Evolutionary conservation across 2,113 vertebrate species (phyloP).

Genomic region (Choloepus hoffmanni): DNA sequence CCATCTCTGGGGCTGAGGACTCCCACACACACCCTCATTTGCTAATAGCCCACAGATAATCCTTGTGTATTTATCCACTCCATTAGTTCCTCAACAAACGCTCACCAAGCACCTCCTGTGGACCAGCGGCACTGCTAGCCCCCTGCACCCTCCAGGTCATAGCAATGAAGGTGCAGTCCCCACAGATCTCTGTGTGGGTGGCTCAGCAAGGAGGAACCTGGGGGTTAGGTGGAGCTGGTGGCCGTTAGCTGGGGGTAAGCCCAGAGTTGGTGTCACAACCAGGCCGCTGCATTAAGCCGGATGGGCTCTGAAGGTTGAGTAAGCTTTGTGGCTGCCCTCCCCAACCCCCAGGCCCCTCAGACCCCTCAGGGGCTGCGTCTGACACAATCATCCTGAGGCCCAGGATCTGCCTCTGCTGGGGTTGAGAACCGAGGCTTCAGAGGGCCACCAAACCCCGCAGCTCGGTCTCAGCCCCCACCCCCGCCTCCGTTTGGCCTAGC

Average conservation of each 20-base stretch:
- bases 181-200: accelerated
- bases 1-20: neutral
- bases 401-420: neutral
- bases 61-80: neutral
- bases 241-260: conserved; percentile 57
- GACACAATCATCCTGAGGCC: neutral
- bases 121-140: neutral
- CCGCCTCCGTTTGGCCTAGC: neutral
- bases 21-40: neutral
- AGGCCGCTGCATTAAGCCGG: neutral
- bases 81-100: neutral
- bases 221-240: neutral
- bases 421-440: neutral
- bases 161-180: neutral
- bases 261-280: conserved; percentile 66
- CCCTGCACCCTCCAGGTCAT: neutral
- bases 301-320: conserved; percentile 23
- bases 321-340: neutral
- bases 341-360: no score
- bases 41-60: neutral
- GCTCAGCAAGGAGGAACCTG: conserved; percentile 71
- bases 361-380: neutral
- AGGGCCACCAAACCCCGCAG: neutral
- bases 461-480: neutral
- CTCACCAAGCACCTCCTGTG: neutral